A percentile compares a stretch with the other conserved stretches of the same genome.
These are phyloP conservation scores for Chunga burmeisteri DNA, from an alignment of 2,113 vertebrate genomes.

Conservation along the genomic window DNA sequence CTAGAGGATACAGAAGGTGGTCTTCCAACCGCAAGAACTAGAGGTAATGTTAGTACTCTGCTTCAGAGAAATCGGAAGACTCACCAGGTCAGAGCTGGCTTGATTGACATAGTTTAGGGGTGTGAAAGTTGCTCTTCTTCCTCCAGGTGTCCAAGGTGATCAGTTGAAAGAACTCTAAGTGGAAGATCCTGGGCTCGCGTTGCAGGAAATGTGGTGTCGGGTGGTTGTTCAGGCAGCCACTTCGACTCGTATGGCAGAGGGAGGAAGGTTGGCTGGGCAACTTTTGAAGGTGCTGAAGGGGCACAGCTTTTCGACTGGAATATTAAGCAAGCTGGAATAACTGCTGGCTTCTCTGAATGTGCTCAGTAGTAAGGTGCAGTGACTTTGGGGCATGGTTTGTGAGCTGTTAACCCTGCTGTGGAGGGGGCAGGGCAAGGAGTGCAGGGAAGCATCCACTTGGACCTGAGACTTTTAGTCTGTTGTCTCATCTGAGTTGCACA, in stretches of 20 bases:
- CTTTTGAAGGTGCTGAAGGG: neutral
- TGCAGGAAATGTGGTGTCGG: neutral
- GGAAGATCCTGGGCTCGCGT: neutral
- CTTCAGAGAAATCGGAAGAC: neutral
- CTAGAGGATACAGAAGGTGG: neutral
- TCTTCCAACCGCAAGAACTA: neutral
- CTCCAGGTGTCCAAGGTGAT: neutral
- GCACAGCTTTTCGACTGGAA: neutral
- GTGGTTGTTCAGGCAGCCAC: neutral
- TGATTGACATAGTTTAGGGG: neutral
- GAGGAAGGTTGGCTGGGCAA: neutral
- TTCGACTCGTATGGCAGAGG: neutral
- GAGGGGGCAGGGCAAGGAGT: neutral
- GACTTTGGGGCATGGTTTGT: fast-evolving
- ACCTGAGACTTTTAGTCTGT: neutral
- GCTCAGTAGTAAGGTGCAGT: neutral
- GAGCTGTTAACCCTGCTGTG: neutral
- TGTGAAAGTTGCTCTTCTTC: neutral
- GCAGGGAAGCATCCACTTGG: neutral
- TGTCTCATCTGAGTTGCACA: neutral
- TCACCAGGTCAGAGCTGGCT: neutral
- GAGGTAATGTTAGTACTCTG: neutral
- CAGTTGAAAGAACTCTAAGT: neutral
- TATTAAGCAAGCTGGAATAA: neutral
- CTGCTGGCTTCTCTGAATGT: neutral